Evolutionary conservation across 2,888 invertebrate species (phyloP), one percentile per base, ranked within the genome.

Genomic region (Ormyrus labotus): DNA sequence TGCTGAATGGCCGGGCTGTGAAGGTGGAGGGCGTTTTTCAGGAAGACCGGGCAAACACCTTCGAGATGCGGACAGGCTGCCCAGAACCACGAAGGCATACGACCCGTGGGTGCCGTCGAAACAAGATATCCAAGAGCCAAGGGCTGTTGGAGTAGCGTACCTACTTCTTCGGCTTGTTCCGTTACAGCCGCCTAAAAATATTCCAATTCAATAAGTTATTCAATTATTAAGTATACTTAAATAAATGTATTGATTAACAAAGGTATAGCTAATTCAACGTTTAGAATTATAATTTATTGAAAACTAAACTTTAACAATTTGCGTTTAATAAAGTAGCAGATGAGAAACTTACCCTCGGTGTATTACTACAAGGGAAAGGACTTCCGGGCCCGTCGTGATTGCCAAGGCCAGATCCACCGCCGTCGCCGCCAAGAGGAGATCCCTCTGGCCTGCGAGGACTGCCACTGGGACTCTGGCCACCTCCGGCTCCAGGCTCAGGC

Each of bases 21-120:
- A 91, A 99, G 93, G 91, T 99, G 99, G 84, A 99, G 93, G 81
- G 99, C 98, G 88, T 96, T 97, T 93, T 98, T 98, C 84, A 99
- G 94, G 92, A 98, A 98, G 86, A 96, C 96, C 78, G 98, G 98
- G 91, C 97, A 96, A 61, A 96, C 95, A 88, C 95, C 95, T 91
- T 98, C 97, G 86, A 97, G 93, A 92, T 99, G 98, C 10, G 97
- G 96, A 92, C 98, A 98, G 60, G 96, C 95, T 67, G 98, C 95
- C 98, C 99, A 99, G 93, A 99, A 99, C 99, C 99, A 99, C 84
- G 96, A 94, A 67, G 99, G 98, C 95, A 98, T 96, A 74, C 95
- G 94, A 72, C 96, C 96, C 82, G 97, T 96, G 75, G 97, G 97
- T 74, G 99, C 99, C 61, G 99, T 99, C 53, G 99, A 99, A 82